Conservation (phyloP, 1,140 invertebrate species). For the Gyrodactylus bullatarudis region DNA sequence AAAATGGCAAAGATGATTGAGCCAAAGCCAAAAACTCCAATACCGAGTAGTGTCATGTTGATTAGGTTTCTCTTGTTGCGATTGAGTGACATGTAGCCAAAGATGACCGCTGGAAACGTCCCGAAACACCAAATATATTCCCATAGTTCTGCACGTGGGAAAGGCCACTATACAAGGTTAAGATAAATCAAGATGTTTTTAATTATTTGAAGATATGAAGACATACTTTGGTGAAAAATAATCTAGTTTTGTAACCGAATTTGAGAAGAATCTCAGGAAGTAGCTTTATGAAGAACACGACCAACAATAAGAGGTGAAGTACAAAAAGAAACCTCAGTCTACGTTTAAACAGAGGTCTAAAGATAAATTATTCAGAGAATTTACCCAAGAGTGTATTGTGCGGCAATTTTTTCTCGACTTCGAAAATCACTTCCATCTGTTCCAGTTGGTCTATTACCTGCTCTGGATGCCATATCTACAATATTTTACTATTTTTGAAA, state of each 20-base stretch:
- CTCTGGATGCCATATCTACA: conserved; percentile 2
- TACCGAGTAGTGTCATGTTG: background rate
- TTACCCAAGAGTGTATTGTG: conserved; percentile 2
- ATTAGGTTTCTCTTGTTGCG: background rate
- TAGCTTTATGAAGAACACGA: background rate
- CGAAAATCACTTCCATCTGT: conserved; percentile 3
- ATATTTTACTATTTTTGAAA: background rate
- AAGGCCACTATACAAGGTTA: background rate
- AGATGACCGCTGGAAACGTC: background rate
- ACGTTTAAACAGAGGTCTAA: background rate
- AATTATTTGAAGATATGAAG: background rate
- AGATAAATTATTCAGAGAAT: background rate
- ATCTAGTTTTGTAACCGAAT: background rate
- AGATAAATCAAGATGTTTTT: background rate
- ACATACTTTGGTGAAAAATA: background rate
- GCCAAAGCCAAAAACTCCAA: background rate
- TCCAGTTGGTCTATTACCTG: background rate
- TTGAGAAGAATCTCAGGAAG: conserved; percentile 2
- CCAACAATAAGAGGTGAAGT: background rate
- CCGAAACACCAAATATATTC: conserved; percentile 4
- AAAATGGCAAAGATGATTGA: background rate
- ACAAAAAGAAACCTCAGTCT: background rate
- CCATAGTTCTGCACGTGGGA: background rate
- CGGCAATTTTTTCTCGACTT: background rate
- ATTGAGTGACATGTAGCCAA: conserved; percentile 1